Evolutionary conservation across 2,797 vertebrate species (phyloP).

Genomic region (Enteromius radiatus): DNA sequence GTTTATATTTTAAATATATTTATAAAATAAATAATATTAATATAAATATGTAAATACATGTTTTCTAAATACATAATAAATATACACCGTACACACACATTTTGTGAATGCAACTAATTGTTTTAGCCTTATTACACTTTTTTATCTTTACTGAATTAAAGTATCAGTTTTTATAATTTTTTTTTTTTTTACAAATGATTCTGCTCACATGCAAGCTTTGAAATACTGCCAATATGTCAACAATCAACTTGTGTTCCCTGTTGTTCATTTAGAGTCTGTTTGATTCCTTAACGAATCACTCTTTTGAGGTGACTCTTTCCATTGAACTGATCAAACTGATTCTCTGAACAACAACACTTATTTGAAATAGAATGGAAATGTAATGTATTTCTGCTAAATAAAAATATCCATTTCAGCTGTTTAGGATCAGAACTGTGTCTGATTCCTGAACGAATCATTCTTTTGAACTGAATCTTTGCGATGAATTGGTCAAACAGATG

Average conservation of each 20-base stretch:
- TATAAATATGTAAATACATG: too few relatives aligned
- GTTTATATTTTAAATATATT: too few relatives aligned
- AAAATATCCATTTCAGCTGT: neutral
- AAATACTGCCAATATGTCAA: neutral
- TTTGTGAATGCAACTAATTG: too few relatives aligned
- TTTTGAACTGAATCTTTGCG: neutral
- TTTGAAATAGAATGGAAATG: neutral
- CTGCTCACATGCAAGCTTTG: neutral
- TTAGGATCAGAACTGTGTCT: neutral
- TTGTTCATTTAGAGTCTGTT: neutral
- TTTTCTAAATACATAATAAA: too few relatives aligned
- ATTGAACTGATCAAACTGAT: neutral
- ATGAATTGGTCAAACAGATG: neutral
- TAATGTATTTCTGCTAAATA: neutral
- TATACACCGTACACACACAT: too few relatives aligned
- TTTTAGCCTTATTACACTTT: too few relatives aligned
- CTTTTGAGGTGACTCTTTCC: neutral
- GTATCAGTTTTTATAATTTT: neutral
- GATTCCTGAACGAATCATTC: neutral
- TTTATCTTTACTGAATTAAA: neutral
- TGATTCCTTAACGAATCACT: neutral
- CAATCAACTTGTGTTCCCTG: neutral
- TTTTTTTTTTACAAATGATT: too few relatives aligned
- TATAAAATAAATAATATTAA: too few relatives aligned
- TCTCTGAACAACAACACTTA: neutral